Conservation (phyloP, 2,113 vertebrate species). For the Psophia crepitans region DNA sequence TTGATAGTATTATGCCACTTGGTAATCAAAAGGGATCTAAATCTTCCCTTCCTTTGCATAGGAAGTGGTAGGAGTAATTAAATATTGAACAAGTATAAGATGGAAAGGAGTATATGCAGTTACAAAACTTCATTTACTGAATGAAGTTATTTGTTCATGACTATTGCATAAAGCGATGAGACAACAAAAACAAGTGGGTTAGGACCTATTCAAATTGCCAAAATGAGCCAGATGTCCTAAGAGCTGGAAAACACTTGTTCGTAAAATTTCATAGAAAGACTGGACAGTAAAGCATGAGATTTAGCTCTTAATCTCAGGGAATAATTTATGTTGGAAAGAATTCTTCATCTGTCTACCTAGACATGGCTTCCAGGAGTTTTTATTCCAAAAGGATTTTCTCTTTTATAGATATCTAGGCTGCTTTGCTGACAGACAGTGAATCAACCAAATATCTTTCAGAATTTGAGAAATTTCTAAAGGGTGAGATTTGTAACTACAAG, state of each 20-base stretch:
- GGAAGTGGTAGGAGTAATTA: not conserved
- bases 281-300: not conserved
- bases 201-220: not conserved
- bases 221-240: not conserved
- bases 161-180: not conserved
- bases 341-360: not conserved
- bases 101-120: not conserved
- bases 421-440: not conserved
- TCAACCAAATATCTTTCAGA: not conserved
- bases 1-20: not conserved
- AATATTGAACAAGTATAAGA: not conserved
- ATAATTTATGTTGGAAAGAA: not conserved
- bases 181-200: not conserved
- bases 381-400: not conserved
- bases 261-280: not conserved
- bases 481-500: not conserved
- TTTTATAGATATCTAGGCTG: not conserved
- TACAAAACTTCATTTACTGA: not conserved
- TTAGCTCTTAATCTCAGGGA: not conserved
- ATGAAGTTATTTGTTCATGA: not conserved
- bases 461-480: not conserved
- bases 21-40: not conserved
- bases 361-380: not conserved
- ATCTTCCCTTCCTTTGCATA: not conserved
- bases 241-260: not conserved